phyloP scores from a whole-genome alignment of 2,888 invertebrate genomes.

The Keiferia lycopersicella region DNA sequence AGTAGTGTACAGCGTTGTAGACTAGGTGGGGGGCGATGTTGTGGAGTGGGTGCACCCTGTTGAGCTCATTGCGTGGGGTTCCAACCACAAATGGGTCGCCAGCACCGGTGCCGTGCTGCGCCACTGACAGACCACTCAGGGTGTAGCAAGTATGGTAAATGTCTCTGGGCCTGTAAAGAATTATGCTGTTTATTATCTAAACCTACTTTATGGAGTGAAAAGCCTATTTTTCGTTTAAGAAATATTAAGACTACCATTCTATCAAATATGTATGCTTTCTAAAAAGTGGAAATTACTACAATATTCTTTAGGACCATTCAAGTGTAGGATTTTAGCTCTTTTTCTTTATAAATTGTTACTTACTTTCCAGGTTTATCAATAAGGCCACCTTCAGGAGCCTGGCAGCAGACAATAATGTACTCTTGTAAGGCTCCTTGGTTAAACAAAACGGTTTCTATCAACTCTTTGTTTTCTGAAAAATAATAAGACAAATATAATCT shows the following conservation, averaged over 20 bases:
- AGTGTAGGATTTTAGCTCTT: no score
- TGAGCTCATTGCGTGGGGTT: constrained; percentile 85
- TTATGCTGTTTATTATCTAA: no score
- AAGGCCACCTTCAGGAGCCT: constrained; percentile 92
- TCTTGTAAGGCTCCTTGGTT: constrained; percentile 95
- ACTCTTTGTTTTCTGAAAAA: constrained; percentile 67
- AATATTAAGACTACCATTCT: no score
- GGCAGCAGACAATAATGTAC: constrained; percentile 96
- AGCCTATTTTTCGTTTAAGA: no score
- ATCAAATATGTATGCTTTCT: no score
- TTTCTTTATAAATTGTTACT: constrained; percentile 50
- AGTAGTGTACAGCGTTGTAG: constrained; percentile 76
- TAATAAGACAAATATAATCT: no score
- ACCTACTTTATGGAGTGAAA: no score
- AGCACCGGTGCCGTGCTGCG: constrained; percentile 86
- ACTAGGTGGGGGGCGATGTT: constrained; percentile 87
- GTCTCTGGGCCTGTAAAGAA: constrained; percentile 86
- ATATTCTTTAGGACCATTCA: no score
- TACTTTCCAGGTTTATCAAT: constrained; percentile 98
- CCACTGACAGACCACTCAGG: constrained; percentile 95
- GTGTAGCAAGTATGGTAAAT: constrained; percentile 99
- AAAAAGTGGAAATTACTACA: no score
- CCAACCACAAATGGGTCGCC: constrained; percentile 83
- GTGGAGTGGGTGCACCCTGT: constrained; percentile 90
- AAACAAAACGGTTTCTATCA: constrained; percentile 85